Percentiles rank a stretch among this genome's conserved stretches.
Conservation (phyloP, 2,888 invertebrate species). For the Platypus cylindrus region DNA sequence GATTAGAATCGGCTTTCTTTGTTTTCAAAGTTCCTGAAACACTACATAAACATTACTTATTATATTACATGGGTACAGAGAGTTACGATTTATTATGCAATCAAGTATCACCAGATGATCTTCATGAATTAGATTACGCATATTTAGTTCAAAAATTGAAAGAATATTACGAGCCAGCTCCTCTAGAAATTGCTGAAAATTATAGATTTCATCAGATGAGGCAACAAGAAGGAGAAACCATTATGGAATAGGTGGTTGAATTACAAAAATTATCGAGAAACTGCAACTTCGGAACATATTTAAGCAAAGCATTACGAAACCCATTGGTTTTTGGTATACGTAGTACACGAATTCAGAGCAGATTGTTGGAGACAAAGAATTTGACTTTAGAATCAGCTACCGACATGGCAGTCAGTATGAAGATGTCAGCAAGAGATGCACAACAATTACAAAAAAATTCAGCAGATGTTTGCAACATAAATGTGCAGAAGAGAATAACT, state of each 20-base stretch:
- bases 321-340: conserved; percentile 15
- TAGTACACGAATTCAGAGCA: conserved; percentile 17
- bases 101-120: conserved; percentile 12
- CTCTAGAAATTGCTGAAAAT: conserved; percentile 20
- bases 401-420: not conserved
- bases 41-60: conserved; percentile 3
- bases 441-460: conserved; percentile 14
- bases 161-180: conserved; percentile 11
- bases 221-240: conserved; percentile 18
- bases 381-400: conserved; percentile 18
- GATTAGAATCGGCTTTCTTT: conserved; percentile 10
- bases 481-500: no score
- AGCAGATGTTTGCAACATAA: not conserved
- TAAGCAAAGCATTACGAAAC: conserved; percentile 21
- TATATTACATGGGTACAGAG: conserved; percentile 12
- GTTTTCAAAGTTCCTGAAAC: conserved; percentile 7
- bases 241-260: conserved; percentile 13
- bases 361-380: conserved; percentile 19
- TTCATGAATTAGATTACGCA: conserved; percentile 3
- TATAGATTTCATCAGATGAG: conserved; percentile 19
- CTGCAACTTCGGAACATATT: conserved; percentile 20
- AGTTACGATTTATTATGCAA: conserved; percentile 12
- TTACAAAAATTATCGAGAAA: conserved; percentile 14
- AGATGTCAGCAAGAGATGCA: conserved; percentile 18
- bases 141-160: conserved; percentile 7